Conservation (phyloP, 2,113 vertebrate genomes). For the Prunella fulvescens region DNA sequence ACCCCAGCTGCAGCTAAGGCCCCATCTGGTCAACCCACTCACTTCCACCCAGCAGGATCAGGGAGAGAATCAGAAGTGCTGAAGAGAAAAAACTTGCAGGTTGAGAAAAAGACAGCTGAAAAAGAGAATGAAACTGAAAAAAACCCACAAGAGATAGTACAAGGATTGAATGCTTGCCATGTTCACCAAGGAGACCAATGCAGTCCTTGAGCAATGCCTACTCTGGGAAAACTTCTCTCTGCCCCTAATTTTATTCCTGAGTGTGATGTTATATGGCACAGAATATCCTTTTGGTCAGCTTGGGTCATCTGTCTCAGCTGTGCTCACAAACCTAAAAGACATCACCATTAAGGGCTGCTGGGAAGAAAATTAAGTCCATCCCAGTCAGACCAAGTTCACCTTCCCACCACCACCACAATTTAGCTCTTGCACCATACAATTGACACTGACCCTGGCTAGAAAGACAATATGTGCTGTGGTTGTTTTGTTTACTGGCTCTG, state of each 20-base stretch:
- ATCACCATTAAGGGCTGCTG: neutral
- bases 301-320: neutral
- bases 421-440: neutral
- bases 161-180: neutral
- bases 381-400: neutral
- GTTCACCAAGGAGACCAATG: neutral
- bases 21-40: neutral
- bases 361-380: neutral
- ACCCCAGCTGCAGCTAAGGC: accelerated
- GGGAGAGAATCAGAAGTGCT: neutral
- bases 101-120: neutral
- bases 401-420: neutral
- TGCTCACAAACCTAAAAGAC: neutral
- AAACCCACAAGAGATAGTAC: neutral
- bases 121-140: neutral
- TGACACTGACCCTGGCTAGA: neutral
- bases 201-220: neutral
- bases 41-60: neutral
- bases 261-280: neutral
- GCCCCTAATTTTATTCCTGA: neutral
- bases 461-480: neutral
- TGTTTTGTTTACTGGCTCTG: neutral
- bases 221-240: neutral
- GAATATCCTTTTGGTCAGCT: neutral
- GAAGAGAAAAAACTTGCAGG: neutral